Base-by-base conservation (phyloP, 1,140 invertebrate genomes). In the Drepana arcuata region DNA sequence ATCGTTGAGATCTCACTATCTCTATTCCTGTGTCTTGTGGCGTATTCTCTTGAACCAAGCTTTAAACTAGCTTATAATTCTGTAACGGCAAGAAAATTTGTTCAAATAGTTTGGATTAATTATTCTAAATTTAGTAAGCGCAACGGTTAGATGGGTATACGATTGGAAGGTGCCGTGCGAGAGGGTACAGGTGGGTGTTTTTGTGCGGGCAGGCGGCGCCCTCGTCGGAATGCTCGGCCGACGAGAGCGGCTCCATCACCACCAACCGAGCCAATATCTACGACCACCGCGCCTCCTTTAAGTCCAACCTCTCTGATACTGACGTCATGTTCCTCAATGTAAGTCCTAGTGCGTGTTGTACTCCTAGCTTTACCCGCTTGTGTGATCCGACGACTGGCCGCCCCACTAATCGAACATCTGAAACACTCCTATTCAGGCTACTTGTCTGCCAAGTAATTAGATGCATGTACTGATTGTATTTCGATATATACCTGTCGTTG, bases 231-330 rank as follows among this genome's bases (percentile, higher is more conserved):
- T 88, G 85, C 48, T 86, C 84, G 48, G 83, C 78, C 51, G 88
- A 89, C 57, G 90, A 91, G 61, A 88, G 90, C 57, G 92, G 92
- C 55, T 93, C 91, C 66, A 92, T 93, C 73, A 92, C 91, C 49
- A 93, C 92, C 48, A 93, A 93, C 83, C 91, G 92, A 41, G 88
- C 89, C 41, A 75, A 77, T 81, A 74, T 83, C 51, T 77, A 57
- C 79, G 84, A 86, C 56, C 84, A 86, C 50, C 85, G 86, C 61
- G 86, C 86, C 52, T 84, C 79, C 36, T 83, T 83, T 83, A 88
- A 94, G 56, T 95, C 93, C 50, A 94, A 95, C 33, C 91, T 96
- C 45, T 97, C 95, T 48, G 96, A 98, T 83, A 96, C 93, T 65
- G 96, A 97, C 86, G 89, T 95, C 64, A 93, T 95, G 84, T 91